phyloP scores from a whole-genome alignment of 2,888 invertebrate genomes.

The Onchidella celtica region DNA sequence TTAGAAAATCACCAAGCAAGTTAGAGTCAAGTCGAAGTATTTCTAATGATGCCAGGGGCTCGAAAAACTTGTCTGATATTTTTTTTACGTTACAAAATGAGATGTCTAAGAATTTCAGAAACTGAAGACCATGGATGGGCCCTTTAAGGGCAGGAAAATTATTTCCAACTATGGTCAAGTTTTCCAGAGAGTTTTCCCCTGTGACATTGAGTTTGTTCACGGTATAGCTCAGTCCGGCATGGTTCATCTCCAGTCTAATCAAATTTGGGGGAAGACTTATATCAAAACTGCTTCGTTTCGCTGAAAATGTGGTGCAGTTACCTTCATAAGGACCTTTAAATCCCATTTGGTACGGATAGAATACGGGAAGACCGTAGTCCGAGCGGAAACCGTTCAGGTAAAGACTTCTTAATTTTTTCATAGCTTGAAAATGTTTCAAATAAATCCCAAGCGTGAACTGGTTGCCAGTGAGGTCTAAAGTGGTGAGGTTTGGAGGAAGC shows the following conservation, averaged over 20 bases:
- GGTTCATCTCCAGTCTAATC: not conserved
- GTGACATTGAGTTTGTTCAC: slow-evolving; percentile 24
- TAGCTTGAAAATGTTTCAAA: slow-evolving; percentile 21
- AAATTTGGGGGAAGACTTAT: slow-evolving; percentile 46
- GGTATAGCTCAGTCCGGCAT: slow-evolving; percentile 27
- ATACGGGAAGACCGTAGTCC: too few relatives aligned
- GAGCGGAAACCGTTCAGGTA: too few relatives aligned
- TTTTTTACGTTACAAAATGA: slow-evolving; percentile 11
- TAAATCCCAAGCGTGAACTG: slow-evolving; percentile 44
- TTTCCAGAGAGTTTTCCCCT: slow-evolving; percentile 28
- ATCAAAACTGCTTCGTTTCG: too few relatives aligned
- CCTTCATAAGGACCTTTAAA: too few relatives aligned
- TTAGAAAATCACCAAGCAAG: not conserved
- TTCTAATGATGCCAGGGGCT: not conserved
- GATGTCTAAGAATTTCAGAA: slow-evolving; percentile 25
- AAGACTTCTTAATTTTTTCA: slow-evolving; percentile 13
- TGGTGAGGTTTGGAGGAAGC: slow-evolving; percentile 34
- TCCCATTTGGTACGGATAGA: too few relatives aligned
- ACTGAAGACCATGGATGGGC: slow-evolving; percentile 40
- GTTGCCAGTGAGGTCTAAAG: slow-evolving; percentile 34
- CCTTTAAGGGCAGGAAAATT: slow-evolving; percentile 26
- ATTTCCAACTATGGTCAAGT: slow-evolving; percentile 32
- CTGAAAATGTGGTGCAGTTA: too few relatives aligned
- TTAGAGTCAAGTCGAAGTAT: slow-evolving; percentile 23
- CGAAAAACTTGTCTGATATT: slow-evolving; percentile 32